phyloP scores from a whole-genome alignment of 2,797 vertebrate species.

The Urocyon cinereoargenteus region DNA sequence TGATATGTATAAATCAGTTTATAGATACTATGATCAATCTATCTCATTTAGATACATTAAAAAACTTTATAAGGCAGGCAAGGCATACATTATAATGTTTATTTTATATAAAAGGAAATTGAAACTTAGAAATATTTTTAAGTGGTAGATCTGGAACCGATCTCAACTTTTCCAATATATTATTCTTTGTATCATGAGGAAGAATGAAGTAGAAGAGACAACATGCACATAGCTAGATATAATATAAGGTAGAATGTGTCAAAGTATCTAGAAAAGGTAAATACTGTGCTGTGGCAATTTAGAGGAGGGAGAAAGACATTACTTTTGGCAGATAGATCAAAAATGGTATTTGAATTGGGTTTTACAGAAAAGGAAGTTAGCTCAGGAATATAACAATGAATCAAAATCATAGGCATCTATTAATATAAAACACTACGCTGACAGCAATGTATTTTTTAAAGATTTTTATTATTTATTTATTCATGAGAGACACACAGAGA shows the following conservation, averaged over 20 bases:
- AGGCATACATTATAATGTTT: neutral
- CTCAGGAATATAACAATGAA: conserved; percentile 6
- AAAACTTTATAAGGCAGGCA: neutral
- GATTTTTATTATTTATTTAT: no score
- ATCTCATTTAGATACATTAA: neutral
- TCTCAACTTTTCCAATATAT: neutral
- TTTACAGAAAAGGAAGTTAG: conserved; percentile 7
- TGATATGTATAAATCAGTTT: neutral
- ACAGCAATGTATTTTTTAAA: neutral
- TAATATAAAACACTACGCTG: neutral
- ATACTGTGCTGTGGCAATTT: neutral
- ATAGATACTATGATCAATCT: neutral
- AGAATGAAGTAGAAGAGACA: neutral
- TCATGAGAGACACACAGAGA: no score
- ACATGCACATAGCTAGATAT: neutral
- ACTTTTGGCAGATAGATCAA: neutral
- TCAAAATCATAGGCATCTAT: neutral
- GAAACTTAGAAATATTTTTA: neutral
- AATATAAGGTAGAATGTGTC: neutral
- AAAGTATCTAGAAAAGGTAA: neutral
- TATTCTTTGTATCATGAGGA: neutral
- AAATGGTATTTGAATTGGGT: neutral
- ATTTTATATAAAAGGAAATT: conserved; percentile 8
- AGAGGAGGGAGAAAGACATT: neutral
- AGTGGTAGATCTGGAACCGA: neutral